Conservation (phyloP, 2,113 vertebrate genomes). For the Triplophysa tibetana region DNA sequence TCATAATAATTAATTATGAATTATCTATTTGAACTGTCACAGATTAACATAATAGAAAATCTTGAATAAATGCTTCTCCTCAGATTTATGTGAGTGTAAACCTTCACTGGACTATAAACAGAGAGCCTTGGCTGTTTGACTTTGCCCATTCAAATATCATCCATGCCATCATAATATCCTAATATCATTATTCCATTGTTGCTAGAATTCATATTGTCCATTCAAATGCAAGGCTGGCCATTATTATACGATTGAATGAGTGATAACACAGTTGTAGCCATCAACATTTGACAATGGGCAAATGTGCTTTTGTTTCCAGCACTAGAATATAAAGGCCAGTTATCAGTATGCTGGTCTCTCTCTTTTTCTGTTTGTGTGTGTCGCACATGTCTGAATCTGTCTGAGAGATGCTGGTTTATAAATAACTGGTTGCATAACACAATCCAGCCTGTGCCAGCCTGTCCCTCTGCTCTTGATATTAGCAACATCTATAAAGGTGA, state of each 20-base stretch:
- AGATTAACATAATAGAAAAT: too few species aligned
- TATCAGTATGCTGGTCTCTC: background rate
- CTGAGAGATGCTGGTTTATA: constrained; percentile 67
- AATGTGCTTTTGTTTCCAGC: constrained; percentile 28
- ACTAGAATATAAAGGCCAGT: constrained; percentile 11
- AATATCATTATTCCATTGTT: background rate
- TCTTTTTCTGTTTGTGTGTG: background rate
- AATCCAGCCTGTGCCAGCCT: constrained; percentile 63
- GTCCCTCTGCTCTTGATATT: constrained; percentile 65
- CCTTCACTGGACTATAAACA: too few species aligned
- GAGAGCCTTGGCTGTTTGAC: too few species aligned
- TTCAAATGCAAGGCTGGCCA: background rate
- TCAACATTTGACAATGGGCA: background rate
- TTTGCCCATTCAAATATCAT: too few species aligned
- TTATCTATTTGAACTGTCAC: too few species aligned
- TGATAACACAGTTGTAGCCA: background rate
- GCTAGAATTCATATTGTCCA: background rate
- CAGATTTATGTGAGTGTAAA: too few species aligned
- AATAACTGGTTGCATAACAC: constrained; percentile 77
- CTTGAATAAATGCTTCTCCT: too few species aligned
- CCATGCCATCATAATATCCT: background rate
- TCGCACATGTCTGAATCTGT: constrained; percentile 37
- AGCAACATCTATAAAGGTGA: constrained; percentile 48
- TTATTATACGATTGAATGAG: constrained; percentile 4
- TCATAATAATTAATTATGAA: too few species aligned